These are phyloP conservation scores for Hydractinia symbiolongicarpus DNA, from an alignment of 30 jellyfish, hydroid and myxozoan species.

Conservation along the genomic window DNA sequence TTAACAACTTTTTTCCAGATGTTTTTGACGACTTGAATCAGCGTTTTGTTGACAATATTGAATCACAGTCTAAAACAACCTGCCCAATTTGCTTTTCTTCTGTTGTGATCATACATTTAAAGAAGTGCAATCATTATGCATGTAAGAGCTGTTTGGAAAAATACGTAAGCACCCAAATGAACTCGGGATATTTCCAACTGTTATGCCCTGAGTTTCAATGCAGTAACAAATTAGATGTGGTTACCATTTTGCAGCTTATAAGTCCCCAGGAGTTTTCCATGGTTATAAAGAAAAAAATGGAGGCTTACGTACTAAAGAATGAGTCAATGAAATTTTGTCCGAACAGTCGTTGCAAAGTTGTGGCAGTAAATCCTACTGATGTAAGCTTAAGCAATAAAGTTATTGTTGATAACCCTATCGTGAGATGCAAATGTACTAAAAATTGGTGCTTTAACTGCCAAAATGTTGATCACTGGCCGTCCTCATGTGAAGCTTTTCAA, in stretches of 20 bases:
- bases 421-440: neutral
- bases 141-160: neutral
- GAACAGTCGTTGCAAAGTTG: neutral
- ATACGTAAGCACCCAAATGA: neutral
- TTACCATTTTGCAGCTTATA: neutral
- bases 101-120: neutral
- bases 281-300: neutral
- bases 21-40: too few relatives aligned
- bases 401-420: neutral
- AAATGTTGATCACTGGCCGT: conserved; percentile 10
- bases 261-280: neutral
- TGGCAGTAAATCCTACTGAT: neutral
- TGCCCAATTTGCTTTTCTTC: neutral
- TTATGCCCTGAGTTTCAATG: neutral
- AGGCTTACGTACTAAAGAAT: neutral
- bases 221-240: neutral
- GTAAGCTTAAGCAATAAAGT: neutral
- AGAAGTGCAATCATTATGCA: neutral
- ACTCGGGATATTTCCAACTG: neutral
- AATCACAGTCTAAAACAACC: neutral
- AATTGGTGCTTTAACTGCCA: neutral
- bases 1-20: too few relatives aligned
- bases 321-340: neutral
- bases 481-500: conserved; percentile 11
- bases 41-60: too few relatives aligned